Evolutionary conservation across 2,113 vertebrate genomes (phyloP), one percentile per base, ranked within the genome.

Genomic region (Rostratula benghalensis): DNA sequence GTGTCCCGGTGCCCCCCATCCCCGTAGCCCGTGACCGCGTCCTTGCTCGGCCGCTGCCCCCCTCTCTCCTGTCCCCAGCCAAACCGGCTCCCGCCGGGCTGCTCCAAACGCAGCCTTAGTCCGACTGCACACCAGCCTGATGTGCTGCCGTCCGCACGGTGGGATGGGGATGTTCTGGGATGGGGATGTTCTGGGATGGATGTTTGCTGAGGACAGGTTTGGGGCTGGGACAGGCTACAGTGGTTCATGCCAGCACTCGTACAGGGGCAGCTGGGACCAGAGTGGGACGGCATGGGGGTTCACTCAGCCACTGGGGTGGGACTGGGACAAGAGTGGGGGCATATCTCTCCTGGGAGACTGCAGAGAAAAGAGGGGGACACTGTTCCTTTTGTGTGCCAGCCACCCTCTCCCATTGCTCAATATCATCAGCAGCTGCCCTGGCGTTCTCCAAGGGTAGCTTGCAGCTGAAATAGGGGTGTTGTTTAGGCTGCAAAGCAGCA

Each of bases 11-110:
- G 45, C 3, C 45, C 3, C 45, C 45, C 51, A 2, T 22, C 7
- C 23, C 35, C 4, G 9, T 9, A 3, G 4, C 48, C 63, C 39
- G 3, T 2, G 0, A 16, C 81, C 1, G 41, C 3, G 3, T 5
- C 43, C 60, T 64, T 24, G 54, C 25, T 74, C 7, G 3, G 10
- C 9, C 11, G 4, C 89, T 28, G 57, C 2, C 1, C n/a, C 39
- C 39, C 33, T 27, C 9, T 2, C 25, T 16, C 39, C 75, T 10
- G 0, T 31, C 3, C 64, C 53, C 85, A 30, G 46, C 24, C 65
- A 28, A 9, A 56, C 14, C 54, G 2, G 60, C 39, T 61, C 67
- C 63, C 9, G 2, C 6, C 0, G 2, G 23, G 50, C 50, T 27
- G 37, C 77, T 14, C 70, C 12, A 10, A 17, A 3, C 1, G 0